Evolutionary conservation across 2,113 vertebrate species (phyloP).

Genomic region (Nyctibius bracteatus): DNA sequence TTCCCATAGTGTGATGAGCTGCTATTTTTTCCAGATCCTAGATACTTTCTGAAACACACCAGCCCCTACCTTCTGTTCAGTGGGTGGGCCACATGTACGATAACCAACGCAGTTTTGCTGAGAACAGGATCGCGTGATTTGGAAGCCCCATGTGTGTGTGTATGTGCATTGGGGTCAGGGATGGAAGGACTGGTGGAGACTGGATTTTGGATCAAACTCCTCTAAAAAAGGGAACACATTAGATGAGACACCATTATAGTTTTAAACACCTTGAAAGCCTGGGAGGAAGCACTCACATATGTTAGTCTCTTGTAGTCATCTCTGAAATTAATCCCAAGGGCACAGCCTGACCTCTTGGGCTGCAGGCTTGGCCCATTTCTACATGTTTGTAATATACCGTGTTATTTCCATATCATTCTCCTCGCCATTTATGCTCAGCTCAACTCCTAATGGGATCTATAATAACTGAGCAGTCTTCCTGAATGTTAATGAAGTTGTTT

Average conservation of each 20-base stretch:
- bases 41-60: not conserved
- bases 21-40: not conserved
- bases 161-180: not conserved
- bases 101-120: not conserved
- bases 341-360: not conserved
- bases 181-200: not conserved
- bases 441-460: not conserved
- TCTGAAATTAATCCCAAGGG: not conserved
- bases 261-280: not conserved
- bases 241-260: not conserved
- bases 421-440: not conserved
- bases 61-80: not conserved
- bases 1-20: not conserved
- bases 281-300: not conserved
- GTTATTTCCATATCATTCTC: not conserved
- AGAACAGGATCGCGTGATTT: fast-evolving
- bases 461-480: not conserved
- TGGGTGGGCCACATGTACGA: not conserved
- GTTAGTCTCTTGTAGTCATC: not conserved
- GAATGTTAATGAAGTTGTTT: not conserved
- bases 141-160: fast-evolving
- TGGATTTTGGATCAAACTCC: not conserved
- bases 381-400: not conserved
- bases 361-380: not conserved
- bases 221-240: not conserved